Evolutionary conservation across 2,113 vertebrate species (phyloP), one percentile per base, ranked within the genome.

Genomic region (Thamnophis sirtalis): DNA sequence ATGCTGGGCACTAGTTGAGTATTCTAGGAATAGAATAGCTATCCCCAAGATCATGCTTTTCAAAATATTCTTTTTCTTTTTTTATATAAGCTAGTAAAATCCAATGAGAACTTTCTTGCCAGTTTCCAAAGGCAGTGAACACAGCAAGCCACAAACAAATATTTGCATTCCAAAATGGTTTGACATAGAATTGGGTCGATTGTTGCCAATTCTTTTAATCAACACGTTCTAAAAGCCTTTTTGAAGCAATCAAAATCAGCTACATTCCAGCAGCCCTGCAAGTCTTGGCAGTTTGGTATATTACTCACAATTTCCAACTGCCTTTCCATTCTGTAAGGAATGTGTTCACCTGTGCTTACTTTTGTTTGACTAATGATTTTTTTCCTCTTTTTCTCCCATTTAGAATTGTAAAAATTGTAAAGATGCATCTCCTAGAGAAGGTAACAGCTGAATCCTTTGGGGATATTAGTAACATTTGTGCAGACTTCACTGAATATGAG

Each of bases 381-480:
- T 58, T 60, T 4, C 1, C 0, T 88, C 43, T 92, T 91, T 6
- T 38, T 95, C 91, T 2, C 28, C 90, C 93, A 38, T 91, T 95
- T 89, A 24, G 49, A 94, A 92, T 90, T n/a, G 86, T 1, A 94
- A 92, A 92, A 94, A 94, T 92, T 56, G 90, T 92, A 38, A 91
- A 87, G 92, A 92, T 86, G 0, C 38, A 53, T 89, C 38, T 86
- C 63, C 84, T 93, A 93, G 88, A 49, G 92, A 91, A 94, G 87
- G 8, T 91, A 96, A 90, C 68, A 94, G 86, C 55, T 93, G 89
- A 95, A 93, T 92, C 17, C 38, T 96, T 95, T 73, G 94, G 84
- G 56, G 92, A 90, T 94, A 91, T 93, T 95, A 93, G 92, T 88
- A 95, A 93, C 22, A 93, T 95, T 95, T 95, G 90, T 86, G 80